Base-by-base conservation (phyloP, 2,888 invertebrate species). In the Protula sp. region DNA sequence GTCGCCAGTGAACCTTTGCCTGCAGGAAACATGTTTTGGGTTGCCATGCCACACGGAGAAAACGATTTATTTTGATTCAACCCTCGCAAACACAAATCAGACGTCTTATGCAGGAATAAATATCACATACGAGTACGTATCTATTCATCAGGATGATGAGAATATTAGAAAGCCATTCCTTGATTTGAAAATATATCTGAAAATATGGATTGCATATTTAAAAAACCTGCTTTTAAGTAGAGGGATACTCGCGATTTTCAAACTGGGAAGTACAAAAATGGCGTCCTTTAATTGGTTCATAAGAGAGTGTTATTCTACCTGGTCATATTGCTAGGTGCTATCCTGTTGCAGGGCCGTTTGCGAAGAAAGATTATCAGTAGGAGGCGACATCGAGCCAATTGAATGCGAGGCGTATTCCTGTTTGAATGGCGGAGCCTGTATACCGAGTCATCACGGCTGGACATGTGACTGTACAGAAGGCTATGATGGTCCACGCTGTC, bases 71-170 rank as follows among this genome's bases (percentile, higher is more conserved):
- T 68, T 53, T 31, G 54, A 61, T 14, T 77, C 79, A 2, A 66
- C 70, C 74, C 91, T 95, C 87, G 94, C 99, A 1, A 94, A 97
- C 82, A 91, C 97, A 26, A 99, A 99, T 78, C 92, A 91, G 81
- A 98, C 98, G 0, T 90, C 97, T 0, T 84, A 98, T 64, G 97
- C 99, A 30, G 98, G 98, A 19, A 93, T 99, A 0, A 86, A 94
- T 60, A 92, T 97, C n/a, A 26, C 53, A 1, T 57, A 24, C 30
- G 59, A 30, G 28, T 30, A 19, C 31, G 59, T 22, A 5, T 30
- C 3, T 56, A 50, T 51, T 26, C 26, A 2, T 3, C 27, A 48
- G 59, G 30, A 29, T 59, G 31, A 30, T 24, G n/a, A 2, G 59
- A n/a, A n/a, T n/a, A n/a, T n/a, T n/a, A n/a, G n/a, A n/a, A n/a